Evolutionary conservation across 1,140 invertebrate genomes (phyloP).

Genomic region (Theocolax elegans): DNA sequence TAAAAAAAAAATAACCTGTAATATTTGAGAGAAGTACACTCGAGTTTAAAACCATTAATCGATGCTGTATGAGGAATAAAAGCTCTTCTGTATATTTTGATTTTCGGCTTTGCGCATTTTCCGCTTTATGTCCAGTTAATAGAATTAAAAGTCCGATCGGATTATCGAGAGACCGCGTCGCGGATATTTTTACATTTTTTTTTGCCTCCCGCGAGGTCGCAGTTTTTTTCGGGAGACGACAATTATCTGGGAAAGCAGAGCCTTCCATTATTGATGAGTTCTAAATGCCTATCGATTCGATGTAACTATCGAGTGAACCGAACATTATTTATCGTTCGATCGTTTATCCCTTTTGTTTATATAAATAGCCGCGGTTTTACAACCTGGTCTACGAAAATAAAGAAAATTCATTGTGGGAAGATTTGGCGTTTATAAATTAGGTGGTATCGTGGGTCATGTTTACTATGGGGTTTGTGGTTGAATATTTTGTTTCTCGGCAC

Average conservation of each 20-base stretch:
- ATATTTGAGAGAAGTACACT: too few relatives aligned
- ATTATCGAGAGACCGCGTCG: neutral
- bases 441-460: too few relatives aligned
- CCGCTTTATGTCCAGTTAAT: neutral
- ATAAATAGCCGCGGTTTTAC: neutral
- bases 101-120: neutral
- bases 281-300: neutral
- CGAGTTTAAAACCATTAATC: too few relatives aligned
- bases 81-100: too few relatives aligned
- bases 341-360: too few relatives aligned
- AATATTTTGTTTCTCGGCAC: too few relatives aligned
- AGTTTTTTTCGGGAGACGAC: too few relatives aligned
- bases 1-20: too few relatives aligned
- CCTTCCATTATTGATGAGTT: neutral
- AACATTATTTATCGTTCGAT: neutral
- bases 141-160: constrained; percentile 3
- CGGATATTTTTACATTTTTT: constrained; percentile 1
- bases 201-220: neutral
- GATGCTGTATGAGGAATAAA: too few relatives aligned
- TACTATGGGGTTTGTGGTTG: too few relatives aligned
- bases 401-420: neutral
- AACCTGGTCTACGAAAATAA: too few relatives aligned
- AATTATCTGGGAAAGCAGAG: neutral
- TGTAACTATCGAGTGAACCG: neutral
- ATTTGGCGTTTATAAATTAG: neutral